Evolutionary conservation across 2,797 vertebrate species (phyloP).

Genomic region (Odontamblyopus lacepedii): DNA sequence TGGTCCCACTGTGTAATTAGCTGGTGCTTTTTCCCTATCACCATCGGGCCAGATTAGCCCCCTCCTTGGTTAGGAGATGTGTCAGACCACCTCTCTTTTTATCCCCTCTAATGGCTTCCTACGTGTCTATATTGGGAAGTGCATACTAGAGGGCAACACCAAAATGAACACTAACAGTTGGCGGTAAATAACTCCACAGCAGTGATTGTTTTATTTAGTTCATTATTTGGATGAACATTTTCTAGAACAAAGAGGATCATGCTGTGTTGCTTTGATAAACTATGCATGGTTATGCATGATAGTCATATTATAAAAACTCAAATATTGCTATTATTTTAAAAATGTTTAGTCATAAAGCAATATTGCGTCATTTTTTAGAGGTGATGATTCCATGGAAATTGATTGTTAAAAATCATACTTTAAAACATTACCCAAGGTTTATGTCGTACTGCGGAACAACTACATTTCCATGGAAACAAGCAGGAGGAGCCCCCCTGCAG

Average conservation of each 20-base stretch:
- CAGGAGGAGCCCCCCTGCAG: too few species aligned
- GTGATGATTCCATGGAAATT: too few species aligned
- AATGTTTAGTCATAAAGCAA: too few species aligned
- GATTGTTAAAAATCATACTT: too few species aligned
- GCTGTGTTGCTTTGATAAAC: conserved; percentile 2
- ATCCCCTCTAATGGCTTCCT: conserved; percentile 65
- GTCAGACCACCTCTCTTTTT: conserved; percentile 67
- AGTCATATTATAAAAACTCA: neutral
- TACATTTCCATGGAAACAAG: too few species aligned
- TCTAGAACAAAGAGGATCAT: conserved; percentile 25
- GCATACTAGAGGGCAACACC: conserved; percentile 47
- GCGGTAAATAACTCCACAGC: conserved; percentile 46
- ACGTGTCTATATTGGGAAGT: conserved; percentile 60
- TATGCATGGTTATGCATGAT: too few species aligned
- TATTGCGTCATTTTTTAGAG: too few species aligned
- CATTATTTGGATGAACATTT: conserved; percentile 43
- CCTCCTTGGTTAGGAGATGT: conserved; percentile 59
- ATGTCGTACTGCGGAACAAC: too few species aligned
- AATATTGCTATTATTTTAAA: too few species aligned
- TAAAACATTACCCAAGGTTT: too few species aligned
- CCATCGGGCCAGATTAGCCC: conserved; percentile 69
- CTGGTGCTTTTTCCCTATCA: conserved; percentile 54
- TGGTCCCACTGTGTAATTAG: conserved; percentile 67
- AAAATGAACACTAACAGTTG: conserved; percentile 50
- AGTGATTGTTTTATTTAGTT: conserved; percentile 41